Conservation (phyloP, 2,888 invertebrate genomes). For the Enchytraeus crypticus region DNA sequence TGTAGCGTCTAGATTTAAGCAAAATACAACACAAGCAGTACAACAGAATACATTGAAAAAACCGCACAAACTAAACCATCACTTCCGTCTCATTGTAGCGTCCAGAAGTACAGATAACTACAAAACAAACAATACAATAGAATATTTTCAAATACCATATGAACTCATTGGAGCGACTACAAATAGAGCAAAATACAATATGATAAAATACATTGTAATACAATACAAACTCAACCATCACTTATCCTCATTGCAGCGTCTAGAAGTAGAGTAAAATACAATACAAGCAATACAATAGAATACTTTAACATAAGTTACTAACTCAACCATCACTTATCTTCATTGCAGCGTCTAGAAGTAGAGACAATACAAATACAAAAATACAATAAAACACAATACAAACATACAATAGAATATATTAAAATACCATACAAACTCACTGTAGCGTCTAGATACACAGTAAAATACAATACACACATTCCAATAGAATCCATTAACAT, state of each 20-base stretch:
- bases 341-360: not conserved
- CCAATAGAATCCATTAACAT: no score
- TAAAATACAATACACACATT: no score
- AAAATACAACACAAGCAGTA: not conserved
- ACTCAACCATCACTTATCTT: not conserved
- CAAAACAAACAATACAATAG: not conserved
- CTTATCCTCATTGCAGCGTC: slow-evolving; percentile 57
- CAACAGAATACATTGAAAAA: not conserved
- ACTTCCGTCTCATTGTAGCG: no score
- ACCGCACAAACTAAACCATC: no score
- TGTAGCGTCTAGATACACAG: no score
- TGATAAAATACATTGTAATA: no score
- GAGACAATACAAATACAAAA: not conserved
- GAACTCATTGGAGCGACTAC: no score
- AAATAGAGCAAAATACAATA: no score
- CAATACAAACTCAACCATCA: no score
- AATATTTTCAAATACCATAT: not conserved
- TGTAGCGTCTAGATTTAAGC: not conserved
- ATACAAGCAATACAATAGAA: not conserved
- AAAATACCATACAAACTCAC: not conserved
- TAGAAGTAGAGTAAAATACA: not conserved
- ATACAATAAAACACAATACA: not conserved
- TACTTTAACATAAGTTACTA: no score
- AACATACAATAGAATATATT: no score
- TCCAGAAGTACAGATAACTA: not conserved